Evolutionary conservation across 2,113 vertebrate genomes (phyloP).

Genomic region (Gobiocypris rarus): DNA sequence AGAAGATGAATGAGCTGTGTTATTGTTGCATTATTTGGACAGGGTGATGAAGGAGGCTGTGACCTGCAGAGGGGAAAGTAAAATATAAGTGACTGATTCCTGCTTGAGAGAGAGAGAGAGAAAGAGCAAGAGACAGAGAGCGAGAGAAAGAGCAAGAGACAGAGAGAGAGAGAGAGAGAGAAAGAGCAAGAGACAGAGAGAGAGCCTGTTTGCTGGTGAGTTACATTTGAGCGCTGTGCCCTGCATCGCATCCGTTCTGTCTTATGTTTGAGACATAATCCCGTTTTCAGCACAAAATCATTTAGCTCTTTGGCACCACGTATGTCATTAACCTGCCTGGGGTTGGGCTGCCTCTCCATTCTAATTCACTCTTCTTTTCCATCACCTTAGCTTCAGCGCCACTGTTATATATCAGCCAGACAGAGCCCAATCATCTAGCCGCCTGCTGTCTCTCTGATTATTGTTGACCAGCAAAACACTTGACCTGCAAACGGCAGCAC

Average conservation of each 20-base stretch:
- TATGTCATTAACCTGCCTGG: slow-evolving; percentile 58
- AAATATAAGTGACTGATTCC: slow-evolving; percentile 55
- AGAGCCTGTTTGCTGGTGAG: not conserved
- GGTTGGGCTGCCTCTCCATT: slow-evolving; percentile 45
- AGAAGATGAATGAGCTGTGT: slow-evolving; percentile 60
- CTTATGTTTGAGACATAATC: slow-evolving; percentile 51
- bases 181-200: slow-evolving; percentile 17
- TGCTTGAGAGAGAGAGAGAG: slow-evolving; percentile 31
- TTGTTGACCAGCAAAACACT: slow-evolving; percentile 67
- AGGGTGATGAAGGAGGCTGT: slow-evolving; percentile 54
- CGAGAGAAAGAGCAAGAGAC: not conserved
- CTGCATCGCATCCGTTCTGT: slow-evolving; percentile 50
- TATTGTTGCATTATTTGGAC: slow-evolving; percentile 66
- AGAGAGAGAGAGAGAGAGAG: not conserved
- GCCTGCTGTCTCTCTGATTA: slow-evolving; percentile 63
- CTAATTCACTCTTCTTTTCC: slow-evolving; percentile 49
- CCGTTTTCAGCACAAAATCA: slow-evolving; percentile 59
- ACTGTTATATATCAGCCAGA: slow-evolving; percentile 59
- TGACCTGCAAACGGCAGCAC: slow-evolving; percentile 67
- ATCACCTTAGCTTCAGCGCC: slow-evolving; percentile 34
- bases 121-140: not conserved
- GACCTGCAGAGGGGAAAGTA: slow-evolving; percentile 53
- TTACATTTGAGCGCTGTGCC: slow-evolving; percentile 39
- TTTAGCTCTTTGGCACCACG: slow-evolving; percentile 56
- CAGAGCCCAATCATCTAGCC: slow-evolving; percentile 58